A percentile compares a stretch with the other conserved stretches of the same genome.
These are phyloP conservation scores for Gulo gulo DNA, from an alignment of 2,113 vertebrate species.

Conservation along the genomic window DNA sequence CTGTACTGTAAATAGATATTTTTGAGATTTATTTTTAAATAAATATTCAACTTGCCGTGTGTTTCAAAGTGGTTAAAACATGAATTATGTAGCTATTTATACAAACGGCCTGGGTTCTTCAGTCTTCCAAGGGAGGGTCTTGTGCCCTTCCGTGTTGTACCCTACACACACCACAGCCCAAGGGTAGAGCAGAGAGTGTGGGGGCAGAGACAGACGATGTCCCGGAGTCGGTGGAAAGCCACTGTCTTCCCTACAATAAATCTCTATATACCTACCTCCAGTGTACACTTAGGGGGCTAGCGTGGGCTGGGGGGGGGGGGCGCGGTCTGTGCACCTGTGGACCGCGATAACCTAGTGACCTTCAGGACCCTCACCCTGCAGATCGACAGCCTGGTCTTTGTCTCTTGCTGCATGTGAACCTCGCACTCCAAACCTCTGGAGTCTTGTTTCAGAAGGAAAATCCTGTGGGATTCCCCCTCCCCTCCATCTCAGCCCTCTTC, in stretches of 20 bases:
- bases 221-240: conserved; percentile 10
- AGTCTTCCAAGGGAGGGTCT: conserved; percentile 70
- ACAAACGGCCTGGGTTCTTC: conserved; percentile 77
- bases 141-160: conserved; percentile 52
- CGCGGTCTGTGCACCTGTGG: neutral
- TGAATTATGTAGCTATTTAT: conserved; percentile 79
- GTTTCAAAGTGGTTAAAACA: conserved; percentile 80
- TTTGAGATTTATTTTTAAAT: conserved; percentile 89
- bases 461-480: neutral
- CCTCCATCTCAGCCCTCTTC: neutral
- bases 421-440: neutral
- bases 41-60: conserved; percentile 84
- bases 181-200: conserved; percentile 41
- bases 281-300: conserved; percentile 9
- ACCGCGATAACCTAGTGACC: neutral
- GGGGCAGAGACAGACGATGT: neutral
- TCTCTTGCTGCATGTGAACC: neutral
- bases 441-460: conserved; percentile 35
- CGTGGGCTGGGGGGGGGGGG: neutral
- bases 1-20: conserved; percentile 85
- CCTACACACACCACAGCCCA: conserved; percentile 49
- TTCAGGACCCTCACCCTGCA: neutral
- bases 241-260: conserved; percentile 52
- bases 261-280: conserved; percentile 72
- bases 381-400: neutral